phyloP scores from a whole-genome alignment of 2,113 vertebrate genomes.

The Phalacrocorax carbo region DNA sequence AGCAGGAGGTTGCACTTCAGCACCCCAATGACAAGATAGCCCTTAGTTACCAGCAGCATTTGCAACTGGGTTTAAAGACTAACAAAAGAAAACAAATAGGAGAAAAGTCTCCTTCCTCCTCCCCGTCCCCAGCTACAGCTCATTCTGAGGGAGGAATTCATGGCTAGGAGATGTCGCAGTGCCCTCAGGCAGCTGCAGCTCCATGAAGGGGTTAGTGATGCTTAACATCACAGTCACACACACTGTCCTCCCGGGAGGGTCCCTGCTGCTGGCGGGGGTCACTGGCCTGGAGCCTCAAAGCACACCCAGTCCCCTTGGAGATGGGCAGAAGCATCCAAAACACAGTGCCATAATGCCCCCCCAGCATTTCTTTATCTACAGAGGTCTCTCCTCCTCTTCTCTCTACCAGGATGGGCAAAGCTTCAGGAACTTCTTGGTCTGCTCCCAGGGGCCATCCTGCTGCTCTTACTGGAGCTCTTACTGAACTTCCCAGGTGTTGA shows the following conservation, averaged over 20 bases:
- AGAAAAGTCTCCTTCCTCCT: background rate
- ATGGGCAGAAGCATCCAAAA: background rate
- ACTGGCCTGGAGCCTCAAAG: background rate
- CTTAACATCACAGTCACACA: background rate
- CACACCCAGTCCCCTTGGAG: background rate
- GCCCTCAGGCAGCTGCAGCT: background rate
- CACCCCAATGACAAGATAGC: background rate
- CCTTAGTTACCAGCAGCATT: background rate
- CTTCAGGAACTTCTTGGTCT: background rate
- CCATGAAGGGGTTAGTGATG: background rate
- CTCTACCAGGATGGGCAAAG: background rate
- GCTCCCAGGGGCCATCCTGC: background rate
- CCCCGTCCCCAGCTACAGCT: background rate
- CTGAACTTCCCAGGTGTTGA: background rate
- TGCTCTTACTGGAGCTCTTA: background rate
- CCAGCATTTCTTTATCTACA: background rate
- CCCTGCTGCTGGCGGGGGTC: background rate
- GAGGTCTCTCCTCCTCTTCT: background rate
- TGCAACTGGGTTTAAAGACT: background rate
- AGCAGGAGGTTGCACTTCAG: background rate
- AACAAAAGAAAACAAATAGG: background rate
- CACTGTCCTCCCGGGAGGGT: background rate
- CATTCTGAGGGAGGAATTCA: fast-evolving
- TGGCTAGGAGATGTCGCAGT: background rate
- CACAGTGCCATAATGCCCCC: fast-evolving